Conservation (phyloP, 2,888 invertebrate genomes). For the Frankliniella fusca region DNA sequence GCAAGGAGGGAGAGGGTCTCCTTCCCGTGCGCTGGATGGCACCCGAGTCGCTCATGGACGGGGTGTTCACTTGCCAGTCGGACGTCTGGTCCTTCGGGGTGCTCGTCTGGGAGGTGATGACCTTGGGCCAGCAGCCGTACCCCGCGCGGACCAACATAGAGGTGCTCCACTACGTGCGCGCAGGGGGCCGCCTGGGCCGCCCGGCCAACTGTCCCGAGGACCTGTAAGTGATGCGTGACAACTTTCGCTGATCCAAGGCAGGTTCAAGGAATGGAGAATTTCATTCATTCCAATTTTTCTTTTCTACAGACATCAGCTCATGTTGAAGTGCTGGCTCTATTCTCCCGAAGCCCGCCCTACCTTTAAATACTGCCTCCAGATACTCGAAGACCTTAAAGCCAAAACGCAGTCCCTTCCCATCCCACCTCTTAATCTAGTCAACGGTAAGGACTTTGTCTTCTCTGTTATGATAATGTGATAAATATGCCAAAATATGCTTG, state of each 20-base stretch:
- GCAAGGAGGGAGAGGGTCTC: conserved; percentile 87
- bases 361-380: conserved; percentile 74
- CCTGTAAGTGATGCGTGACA: conserved; percentile 56
- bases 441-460: conserved; percentile 29
- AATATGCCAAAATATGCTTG: too few relatives aligned
- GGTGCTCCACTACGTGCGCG: conserved; percentile 83
- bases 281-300: conserved; percentile 22
- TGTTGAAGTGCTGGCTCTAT: conserved; percentile 85
- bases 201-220: conserved; percentile 79
- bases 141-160: conserved; percentile 88
- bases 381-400: conserved; percentile 50
- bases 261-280: not conserved
- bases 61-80: conserved; percentile 92
- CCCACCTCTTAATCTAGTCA: conserved; percentile 29
- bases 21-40: conserved; percentile 97
- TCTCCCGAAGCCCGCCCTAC: conserved; percentile 78
- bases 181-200: conserved; percentile 77
- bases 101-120: conserved; percentile 94
- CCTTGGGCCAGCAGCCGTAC: conserved; percentile 94
- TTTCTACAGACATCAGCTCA: conserved; percentile 68
- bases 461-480: not conserved
- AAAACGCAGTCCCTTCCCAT: conserved; percentile 42
- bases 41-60: conserved; percentile 92
- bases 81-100: conserved; percentile 97
- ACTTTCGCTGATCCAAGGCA: conserved; percentile 21